Evolutionary conservation across 2,797 vertebrate genomes (phyloP).

Genomic region (Cetoscarus ocellatus): DNA sequence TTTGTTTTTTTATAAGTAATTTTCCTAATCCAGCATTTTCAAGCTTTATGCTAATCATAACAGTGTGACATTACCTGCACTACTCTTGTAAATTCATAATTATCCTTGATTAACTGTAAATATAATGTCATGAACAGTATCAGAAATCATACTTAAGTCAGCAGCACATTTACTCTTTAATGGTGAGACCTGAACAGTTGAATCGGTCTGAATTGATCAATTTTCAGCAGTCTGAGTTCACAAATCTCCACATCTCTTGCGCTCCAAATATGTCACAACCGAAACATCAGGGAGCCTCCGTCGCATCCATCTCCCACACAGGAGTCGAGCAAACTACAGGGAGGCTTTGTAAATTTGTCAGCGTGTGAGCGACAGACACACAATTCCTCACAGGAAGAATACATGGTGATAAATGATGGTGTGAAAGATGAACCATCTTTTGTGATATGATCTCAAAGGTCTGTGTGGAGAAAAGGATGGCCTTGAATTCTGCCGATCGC

Average conservation of each 20-base stretch:
- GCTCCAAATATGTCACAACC: constrained; percentile 78
- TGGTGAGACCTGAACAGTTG: constrained; percentile 15
- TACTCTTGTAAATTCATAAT: not conserved
- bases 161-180: not conserved
- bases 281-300: constrained; percentile 62
- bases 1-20: no score
- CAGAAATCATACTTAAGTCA: constrained; percentile 17
- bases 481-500: constrained; percentile 21
- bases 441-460: constrained; percentile 42
- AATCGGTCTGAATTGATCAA: constrained; percentile 37
- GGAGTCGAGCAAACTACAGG: constrained; percentile 64
- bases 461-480: constrained; percentile 15
- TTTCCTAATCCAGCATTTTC: constrained; percentile 1
- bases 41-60: not conserved
- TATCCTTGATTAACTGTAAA: not conserved
- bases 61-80: not conserved
- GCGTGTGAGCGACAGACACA: constrained; percentile 41
- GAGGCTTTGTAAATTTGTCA: constrained; percentile 71
- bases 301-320: constrained; percentile 70
- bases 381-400: constrained; percentile 62
- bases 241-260: constrained; percentile 55
- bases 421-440: constrained; percentile 53
- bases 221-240: constrained; percentile 37
- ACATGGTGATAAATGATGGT: constrained; percentile 62
- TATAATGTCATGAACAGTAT: not conserved